Conservation (phyloP, 2,797 vertebrate species). For the Gephyroberyx darwinii region DNA sequence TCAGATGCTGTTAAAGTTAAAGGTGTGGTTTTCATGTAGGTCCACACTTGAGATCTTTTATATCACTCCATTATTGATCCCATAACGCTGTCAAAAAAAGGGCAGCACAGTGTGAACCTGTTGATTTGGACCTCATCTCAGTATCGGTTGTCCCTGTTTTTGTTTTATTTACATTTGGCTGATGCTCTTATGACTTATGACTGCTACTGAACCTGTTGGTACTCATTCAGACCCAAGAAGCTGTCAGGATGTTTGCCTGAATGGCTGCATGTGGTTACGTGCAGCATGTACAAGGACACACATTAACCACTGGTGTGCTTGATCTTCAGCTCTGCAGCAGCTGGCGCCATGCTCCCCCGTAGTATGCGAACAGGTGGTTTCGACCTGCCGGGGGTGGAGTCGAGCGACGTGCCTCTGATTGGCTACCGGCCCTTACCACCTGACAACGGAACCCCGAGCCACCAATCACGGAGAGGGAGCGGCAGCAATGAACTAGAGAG, state of each 20-base stretch:
- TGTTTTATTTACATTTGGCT: too few species aligned
- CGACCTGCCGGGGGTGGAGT: constrained; percentile 82
- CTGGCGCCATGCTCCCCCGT: constrained; percentile 78
- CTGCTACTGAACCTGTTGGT: neutral
- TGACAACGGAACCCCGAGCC: constrained; percentile 51
- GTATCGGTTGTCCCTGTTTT: too few species aligned
- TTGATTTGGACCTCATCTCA: too few species aligned
- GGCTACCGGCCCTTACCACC: constrained; percentile 79
- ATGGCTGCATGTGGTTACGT: neutral
- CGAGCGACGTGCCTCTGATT: constrained; percentile 79
- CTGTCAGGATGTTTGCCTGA: neutral
- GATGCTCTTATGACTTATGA: too few species aligned
- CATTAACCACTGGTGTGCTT: constrained; percentile 10
- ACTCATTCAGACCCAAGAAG: neutral
- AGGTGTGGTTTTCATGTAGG: too few species aligned
- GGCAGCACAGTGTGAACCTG: too few species aligned
- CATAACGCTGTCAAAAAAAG: too few species aligned
- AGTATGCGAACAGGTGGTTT: constrained; percentile 76
- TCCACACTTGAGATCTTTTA: too few species aligned
- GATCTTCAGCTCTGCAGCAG: constrained; percentile 45
- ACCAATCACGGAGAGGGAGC: constrained; percentile 53
- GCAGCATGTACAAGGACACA: too few species aligned
- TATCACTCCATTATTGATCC: too few species aligned
- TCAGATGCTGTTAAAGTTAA: neutral
- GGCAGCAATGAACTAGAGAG: constrained; percentile 50